These are phyloP conservation scores for Falco naumanni DNA, from an alignment of 2,797 vertebrate species.

Conservation along the genomic window DNA sequence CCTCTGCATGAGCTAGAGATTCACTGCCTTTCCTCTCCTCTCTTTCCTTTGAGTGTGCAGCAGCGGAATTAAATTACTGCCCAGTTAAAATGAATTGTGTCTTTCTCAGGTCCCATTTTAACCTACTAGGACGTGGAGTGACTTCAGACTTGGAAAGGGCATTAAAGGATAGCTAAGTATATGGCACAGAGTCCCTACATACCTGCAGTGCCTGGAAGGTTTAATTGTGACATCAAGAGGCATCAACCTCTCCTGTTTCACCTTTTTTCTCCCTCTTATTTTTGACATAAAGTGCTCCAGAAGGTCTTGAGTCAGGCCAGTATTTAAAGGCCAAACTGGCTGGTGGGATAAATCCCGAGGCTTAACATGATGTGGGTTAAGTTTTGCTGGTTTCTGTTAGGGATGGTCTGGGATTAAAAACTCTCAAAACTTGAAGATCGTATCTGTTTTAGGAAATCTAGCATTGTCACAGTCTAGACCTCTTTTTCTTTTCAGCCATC, in stretches of 20 bases:
- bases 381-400: neutral
- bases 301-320: slow-evolving; percentile 13
- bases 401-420: neutral
- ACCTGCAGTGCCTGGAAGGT: neutral
- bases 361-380: neutral
- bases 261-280: neutral
- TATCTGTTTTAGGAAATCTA: neutral
- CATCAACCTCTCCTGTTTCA: neutral
- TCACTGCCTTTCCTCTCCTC: neutral
- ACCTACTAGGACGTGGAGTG: slow-evolving; percentile 11
- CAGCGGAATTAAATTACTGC: slow-evolving; percentile 41
- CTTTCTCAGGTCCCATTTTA: slow-evolving; percentile 40
- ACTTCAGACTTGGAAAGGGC: slow-evolving; percentile 43
- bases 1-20: neutral
- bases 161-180: neutral
- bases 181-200: neutral
- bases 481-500: neutral
- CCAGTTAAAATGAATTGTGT: slow-evolving; percentile 4
- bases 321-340: neutral
- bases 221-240: neutral
- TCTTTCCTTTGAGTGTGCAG: neutral
- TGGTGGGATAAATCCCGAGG: neutral
- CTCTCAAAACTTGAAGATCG: neutral
- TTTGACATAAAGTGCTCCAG: slow-evolving; percentile 4
- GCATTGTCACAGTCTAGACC: neutral